Conservation (phyloP, 2,113 vertebrate genomes). For the Oncorhynchus mykiss region DNA sequence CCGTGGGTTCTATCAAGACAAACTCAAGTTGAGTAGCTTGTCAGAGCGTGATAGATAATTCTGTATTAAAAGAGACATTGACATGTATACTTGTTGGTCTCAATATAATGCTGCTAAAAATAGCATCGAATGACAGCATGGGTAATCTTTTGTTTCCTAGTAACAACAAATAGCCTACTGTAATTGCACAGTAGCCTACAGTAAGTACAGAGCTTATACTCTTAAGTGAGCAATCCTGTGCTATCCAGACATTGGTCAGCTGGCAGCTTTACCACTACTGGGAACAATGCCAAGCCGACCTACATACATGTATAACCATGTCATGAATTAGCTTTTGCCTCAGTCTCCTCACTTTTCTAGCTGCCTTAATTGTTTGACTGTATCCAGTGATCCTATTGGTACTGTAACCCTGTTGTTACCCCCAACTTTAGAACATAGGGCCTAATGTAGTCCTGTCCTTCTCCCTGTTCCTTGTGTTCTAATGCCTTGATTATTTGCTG, state of each 20-base stretch:
- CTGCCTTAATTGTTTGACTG: no score
- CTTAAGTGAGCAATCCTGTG: background rate
- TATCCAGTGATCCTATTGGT: no score
- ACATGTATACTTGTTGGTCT: background rate
- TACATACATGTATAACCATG: no score
- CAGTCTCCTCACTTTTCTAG: no score
- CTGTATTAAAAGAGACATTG: background rate
- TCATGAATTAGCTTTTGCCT: no score
- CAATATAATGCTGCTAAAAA: background rate
- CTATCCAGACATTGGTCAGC: background rate
- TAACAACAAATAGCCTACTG: background rate
- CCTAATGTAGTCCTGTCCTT: no score
- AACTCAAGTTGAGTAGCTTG: background rate
- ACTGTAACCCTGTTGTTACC: no score
- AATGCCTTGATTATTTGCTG: no score
- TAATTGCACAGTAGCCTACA: no score
- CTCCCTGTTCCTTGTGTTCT: no score
- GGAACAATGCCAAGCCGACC: background rate
- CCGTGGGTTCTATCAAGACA: background rate
- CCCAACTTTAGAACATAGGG: no score
- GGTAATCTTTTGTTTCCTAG: slow-evolving; percentile 2
- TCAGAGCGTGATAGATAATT: background rate
- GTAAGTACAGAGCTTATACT: background rate
- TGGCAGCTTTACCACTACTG: background rate
- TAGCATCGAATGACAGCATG: background rate